These are phyloP conservation scores for Semnopithecus entellus DNA, from an alignment of 2,113 vertebrate genomes.

Conservation along the genomic window DNA sequence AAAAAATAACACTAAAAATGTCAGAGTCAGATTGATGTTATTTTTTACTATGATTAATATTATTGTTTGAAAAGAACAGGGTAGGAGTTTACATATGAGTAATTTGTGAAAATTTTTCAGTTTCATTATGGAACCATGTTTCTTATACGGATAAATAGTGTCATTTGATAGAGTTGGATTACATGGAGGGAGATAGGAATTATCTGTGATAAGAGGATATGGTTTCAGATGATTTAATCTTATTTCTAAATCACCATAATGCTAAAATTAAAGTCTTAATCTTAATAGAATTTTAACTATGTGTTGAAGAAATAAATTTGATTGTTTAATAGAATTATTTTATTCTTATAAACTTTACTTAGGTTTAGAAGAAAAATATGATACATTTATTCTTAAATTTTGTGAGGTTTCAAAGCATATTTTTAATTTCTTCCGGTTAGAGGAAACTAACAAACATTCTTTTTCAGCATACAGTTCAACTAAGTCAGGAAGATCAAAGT, in stretches of 20 bases:
- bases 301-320: not conserved
- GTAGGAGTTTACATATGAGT: not conserved
- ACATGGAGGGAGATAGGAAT: not conserved
- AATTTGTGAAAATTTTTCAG: not conserved
- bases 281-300: not conserved
- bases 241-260: not conserved
- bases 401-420: not conserved
- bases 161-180: constrained; percentile 5
- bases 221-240: not conserved
- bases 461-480: not conserved
- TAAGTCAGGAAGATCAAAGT: not conserved
- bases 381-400: constrained; percentile 14
- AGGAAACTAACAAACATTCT: not conserved
- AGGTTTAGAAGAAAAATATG: not conserved
- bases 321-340: constrained; percentile 11
- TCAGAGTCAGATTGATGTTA: not conserved
- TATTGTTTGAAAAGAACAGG: not conserved
- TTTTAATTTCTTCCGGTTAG: not conserved
- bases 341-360: not conserved
- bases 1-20: not conserved
- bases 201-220: not conserved
- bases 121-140: not conserved
- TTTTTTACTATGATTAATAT: not conserved
- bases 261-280: not conserved
- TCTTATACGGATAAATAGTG: not conserved